A percentile compares a stretch with the other conserved stretches of the same genome.
Conservation (phyloP, 2,888 invertebrate species). For the Dysmachus trigonus region DNA sequence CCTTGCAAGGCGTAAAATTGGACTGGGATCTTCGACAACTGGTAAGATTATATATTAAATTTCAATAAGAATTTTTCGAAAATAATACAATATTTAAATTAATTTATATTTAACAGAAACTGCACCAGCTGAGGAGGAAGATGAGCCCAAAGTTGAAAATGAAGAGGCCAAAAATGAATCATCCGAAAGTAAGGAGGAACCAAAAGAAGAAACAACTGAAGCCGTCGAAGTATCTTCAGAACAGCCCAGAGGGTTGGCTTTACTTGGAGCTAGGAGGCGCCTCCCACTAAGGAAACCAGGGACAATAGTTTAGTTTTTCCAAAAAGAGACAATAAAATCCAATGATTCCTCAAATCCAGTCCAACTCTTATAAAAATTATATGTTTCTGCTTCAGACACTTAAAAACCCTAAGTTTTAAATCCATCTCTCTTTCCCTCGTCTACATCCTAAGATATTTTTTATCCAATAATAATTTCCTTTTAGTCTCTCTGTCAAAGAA, state of each 20-base stretch:
- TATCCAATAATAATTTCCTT: no score
- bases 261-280: slow-evolving; percentile 76
- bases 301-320: slow-evolving; percentile 60
- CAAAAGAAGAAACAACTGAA: slow-evolving; percentile 65
- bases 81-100: no score
- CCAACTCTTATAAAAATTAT: no score
- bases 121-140: slow-evolving; percentile 51
- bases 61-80: no score
- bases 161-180: slow-evolving; percentile 56
- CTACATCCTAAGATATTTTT: not conserved
- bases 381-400: no score
- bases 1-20: slow-evolving; percentile 58
- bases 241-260: slow-evolving; percentile 72
- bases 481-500: not conserved
- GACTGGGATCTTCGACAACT: slow-evolving; percentile 58
- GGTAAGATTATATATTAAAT: slow-evolving; percentile 52
- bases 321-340: not conserved
- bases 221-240: slow-evolving; percentile 67
- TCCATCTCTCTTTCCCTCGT: not conserved
- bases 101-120: slow-evolving; percentile 45
- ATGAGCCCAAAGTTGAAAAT: slow-evolving; percentile 49
- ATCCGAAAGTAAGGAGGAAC: slow-evolving; percentile 62
- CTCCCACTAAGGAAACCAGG: slow-evolving; percentile 71
- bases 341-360: not conserved
- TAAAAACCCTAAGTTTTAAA: not conserved